Evolutionary conservation across 2,797 vertebrate species (phyloP).

Genomic region (Psittacula echo): DNA sequence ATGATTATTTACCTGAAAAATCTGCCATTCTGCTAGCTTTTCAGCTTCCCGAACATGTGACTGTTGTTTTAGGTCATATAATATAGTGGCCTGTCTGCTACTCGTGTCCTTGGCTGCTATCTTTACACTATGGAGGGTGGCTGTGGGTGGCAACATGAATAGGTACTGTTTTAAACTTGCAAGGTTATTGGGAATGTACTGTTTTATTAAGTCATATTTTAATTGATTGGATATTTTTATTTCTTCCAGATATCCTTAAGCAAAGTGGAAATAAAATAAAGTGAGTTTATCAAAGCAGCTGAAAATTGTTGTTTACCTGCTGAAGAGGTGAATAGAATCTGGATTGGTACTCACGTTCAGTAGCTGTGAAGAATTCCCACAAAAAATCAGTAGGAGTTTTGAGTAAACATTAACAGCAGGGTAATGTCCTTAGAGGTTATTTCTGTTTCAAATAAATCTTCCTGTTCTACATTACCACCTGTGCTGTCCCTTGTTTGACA

Average conservation of each 20-base stretch:
- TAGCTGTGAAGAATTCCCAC: neutral
- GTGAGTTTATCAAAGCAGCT: neutral
- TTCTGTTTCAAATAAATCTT: slow-evolving; percentile 37
- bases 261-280: neutral
- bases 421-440: slow-evolving; percentile 21
- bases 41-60: neutral
- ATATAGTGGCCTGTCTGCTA: neutral
- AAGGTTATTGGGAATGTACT: neutral
- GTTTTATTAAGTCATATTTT: neutral
- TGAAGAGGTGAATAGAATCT: neutral
- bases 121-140: neutral
- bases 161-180: neutral
- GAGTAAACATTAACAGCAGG: slow-evolving; percentile 24
- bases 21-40: neutral
- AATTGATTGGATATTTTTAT: neutral
- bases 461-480: slow-evolving; percentile 24
- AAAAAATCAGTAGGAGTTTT: neutral
- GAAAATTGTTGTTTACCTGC: neutral
- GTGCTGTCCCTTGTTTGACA: neutral
- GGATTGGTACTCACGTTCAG: neutral
- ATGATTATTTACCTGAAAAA: neutral
- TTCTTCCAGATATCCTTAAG: neutral
- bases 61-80: neutral
- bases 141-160: neutral
- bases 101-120: neutral